phyloP scores from a whole-genome alignment of 2,797 vertebrate genomes.

The Rhinichthys osculus region DNA sequence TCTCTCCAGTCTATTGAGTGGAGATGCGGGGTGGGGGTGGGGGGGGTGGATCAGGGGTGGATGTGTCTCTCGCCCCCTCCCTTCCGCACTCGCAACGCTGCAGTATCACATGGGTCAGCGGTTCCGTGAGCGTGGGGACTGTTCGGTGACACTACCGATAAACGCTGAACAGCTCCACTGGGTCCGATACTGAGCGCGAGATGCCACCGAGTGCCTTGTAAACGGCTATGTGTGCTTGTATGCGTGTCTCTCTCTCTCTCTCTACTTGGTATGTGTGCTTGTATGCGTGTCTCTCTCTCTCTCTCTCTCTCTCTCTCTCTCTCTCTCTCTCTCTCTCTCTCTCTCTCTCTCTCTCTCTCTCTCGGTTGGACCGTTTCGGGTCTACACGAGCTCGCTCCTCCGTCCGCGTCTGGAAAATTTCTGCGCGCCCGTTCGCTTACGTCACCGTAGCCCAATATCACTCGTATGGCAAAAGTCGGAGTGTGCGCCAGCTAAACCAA shows the following conservation, averaged over 20 bases:
- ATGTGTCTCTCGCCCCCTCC: constrained; percentile 33
- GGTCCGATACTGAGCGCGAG: constrained; percentile 8
- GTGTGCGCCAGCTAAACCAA: constrained; percentile 42
- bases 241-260: constrained; percentile 12
- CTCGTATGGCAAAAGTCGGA: constrained; percentile 11
- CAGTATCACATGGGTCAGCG: constrained; percentile 52
- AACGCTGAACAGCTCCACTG: constrained; percentile 42
- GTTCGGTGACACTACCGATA: constrained; percentile 46
- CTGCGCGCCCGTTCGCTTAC: constrained; percentile 43
- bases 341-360: neutral
- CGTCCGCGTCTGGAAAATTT: constrained; percentile 26
- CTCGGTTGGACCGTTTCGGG: constrained; percentile 1
- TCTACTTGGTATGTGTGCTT: constrained; percentile 21
- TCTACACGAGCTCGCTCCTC: neutral
- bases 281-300: neutral
- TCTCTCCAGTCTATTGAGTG: constrained; percentile 38
- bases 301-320: neutral
- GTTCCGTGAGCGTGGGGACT: constrained; percentile 45
- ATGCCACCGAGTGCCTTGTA: constrained; percentile 6
- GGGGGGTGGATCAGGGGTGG: neutral
- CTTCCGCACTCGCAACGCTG: constrained; percentile 33
- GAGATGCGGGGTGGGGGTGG: constrained; percentile 8
- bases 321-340: neutral
- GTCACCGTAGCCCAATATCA: constrained; percentile 41
- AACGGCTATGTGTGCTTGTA: constrained; percentile 23